Percentiles rank a stretch among this genome's conserved stretches.
Evolutionary conservation across 2,113 vertebrate species (phyloP).

Genomic region (Sula dactylatra): DNA sequence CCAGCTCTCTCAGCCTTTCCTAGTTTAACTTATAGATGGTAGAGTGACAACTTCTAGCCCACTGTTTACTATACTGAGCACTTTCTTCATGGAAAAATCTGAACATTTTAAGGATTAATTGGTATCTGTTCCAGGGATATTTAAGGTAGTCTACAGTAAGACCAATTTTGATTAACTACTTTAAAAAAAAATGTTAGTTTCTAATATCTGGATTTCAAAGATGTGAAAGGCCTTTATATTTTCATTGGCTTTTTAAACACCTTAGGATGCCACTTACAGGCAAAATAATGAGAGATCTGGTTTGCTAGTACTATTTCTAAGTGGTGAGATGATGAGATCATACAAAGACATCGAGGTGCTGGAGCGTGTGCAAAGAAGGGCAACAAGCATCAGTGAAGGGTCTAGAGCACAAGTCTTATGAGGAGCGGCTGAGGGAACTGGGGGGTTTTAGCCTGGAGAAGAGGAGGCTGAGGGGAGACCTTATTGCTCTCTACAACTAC

Average conservation of each 20-base stretch:
- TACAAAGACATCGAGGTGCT: background rate
- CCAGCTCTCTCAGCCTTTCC: background rate
- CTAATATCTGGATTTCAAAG: background rate
- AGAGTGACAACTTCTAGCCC: background rate
- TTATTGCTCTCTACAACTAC: background rate
- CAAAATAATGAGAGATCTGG: background rate
- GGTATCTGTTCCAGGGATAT: background rate
- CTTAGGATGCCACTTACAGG: background rate
- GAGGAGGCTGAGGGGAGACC: background rate
- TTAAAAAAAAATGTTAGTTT: background rate
- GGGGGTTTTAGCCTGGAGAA: background rate
- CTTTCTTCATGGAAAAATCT: background rate
- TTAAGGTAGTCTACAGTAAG: background rate
- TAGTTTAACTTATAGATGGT: background rate
- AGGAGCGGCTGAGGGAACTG: background rate
- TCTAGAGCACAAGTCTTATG: background rate
- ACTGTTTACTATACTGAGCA: background rate
- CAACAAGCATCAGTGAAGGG: background rate
- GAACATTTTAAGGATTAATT: background rate
- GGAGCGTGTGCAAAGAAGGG: background rate
- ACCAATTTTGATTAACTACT: background rate
- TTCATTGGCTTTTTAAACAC: background rate
- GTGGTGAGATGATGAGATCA: background rate
- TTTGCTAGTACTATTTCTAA: background rate
- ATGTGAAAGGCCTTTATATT: background rate